Evolutionary conservation across 1,140 invertebrate genomes (phyloP).

Genomic region (Atopsyche davidsoni): DNA sequence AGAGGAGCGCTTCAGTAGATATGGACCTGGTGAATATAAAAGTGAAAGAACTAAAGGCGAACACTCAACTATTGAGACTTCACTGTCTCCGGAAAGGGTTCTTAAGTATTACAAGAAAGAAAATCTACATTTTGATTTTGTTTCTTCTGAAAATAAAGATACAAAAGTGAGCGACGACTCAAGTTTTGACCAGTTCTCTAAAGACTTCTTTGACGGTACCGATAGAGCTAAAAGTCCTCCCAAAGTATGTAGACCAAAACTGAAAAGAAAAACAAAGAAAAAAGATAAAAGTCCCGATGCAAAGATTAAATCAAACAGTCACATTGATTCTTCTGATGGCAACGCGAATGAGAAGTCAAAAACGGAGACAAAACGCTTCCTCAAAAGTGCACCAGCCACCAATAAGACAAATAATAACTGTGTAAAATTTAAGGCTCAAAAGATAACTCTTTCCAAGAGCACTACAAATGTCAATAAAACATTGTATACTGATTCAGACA

Average conservation of each 20-base stretch:
- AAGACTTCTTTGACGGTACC: constrained; percentile 11
- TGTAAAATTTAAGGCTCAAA: constrained; percentile 28
- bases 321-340: constrained; percentile 15
- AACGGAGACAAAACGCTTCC: constrained; percentile 5
- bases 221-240: constrained; percentile 2
- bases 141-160: no score
- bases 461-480: constrained; percentile 26
- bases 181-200: constrained; percentile 10
- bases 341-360: constrained; percentile 11
- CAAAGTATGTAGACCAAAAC: constrained; percentile 4
- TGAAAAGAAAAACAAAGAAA: constrained; percentile 20
- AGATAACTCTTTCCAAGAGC: constrained; percentile 26
- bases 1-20: no score
- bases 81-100: no score
- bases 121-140: no score
- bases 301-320: constrained; percentile 11
- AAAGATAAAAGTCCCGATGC: constrained; percentile 6
- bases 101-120: no score
- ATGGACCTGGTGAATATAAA: no score
- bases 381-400: constrained; percentile 16
- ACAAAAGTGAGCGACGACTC: not conserved
- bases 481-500: constrained; percentile 40
- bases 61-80: no score
- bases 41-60: no score
- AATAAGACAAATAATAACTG: constrained; percentile 10